Evolutionary conservation across 2,797 vertebrate genomes (phyloP).

Genomic region (Chaetodon trifasciatus): DNA sequence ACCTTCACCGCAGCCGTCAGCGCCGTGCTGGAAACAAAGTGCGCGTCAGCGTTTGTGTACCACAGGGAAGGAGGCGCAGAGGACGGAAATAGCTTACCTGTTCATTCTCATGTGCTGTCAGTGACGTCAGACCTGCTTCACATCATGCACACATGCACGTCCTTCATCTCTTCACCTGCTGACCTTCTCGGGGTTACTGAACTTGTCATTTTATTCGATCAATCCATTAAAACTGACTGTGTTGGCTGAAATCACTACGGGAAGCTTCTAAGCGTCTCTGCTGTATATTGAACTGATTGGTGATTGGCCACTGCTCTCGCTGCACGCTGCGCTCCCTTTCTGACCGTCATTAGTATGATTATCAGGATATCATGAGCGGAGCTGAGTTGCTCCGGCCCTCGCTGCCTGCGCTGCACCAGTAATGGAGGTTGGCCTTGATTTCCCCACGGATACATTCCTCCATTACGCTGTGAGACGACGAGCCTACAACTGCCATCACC

Average conservation of each 20-base stretch:
- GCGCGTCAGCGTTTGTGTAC: background rate
- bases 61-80: background rate
- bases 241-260: background rate
- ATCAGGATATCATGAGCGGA: conserved; percentile 41
- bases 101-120: conserved; percentile 18
- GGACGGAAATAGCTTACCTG: conserved; percentile 21
- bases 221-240: conserved; percentile 14
- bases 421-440: conserved; percentile 59
- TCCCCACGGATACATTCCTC: conserved; percentile 57
- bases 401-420: background rate
- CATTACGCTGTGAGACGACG: conserved; percentile 46
- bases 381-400: conserved; percentile 9
- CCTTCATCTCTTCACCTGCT: background rate
- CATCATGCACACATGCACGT: background rate
- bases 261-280: no score
- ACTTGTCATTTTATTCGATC: conserved; percentile 2
- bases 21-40: background rate
- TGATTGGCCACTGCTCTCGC: conserved; percentile 16
- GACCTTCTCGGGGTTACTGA: background rate
- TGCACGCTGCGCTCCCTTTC: background rate
- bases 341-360: conserved; percentile 49
- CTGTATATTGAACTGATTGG: background rate
- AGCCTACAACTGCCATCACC: conserved; percentile 15
- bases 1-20: no score
- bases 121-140: conserved; percentile 13